Base-by-base conservation (phyloP, 37 sponge, comb jelly and placozoan genomes). In the Beroe forskalii region DNA sequence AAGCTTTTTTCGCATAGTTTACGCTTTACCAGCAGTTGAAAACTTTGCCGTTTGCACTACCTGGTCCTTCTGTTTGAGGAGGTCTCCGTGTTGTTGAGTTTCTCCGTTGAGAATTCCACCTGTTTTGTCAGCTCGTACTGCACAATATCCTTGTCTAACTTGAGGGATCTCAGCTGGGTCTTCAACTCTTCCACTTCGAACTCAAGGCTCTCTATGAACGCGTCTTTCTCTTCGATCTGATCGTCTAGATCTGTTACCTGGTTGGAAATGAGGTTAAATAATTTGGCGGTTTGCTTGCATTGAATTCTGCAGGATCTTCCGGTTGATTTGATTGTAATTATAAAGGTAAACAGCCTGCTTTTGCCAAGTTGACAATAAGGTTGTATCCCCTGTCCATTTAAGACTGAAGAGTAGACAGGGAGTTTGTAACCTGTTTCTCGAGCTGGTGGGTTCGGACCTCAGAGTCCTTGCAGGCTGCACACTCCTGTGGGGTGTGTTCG, bases 181-280 rank as follows among this genome's bases (percentile, higher is more conserved):
- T 72, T 33, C 40, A 72, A 19, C 22, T 72, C 40, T 8, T 72
- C 75, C 33, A 72, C 40, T 39, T 72, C 75, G 20, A 8, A 72
- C 75, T 72, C 75, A 3, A 32, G 12, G 40, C 39, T 72, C 40
- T 72, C 40, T 14, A 72, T 33, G 35, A 38, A 72, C 40, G 28
- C 30, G 38, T 72, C 40, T 30, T 72, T 72, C 39, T 72, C 75
- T 20, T 72, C 75, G 39, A 72, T 4, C 75, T 72, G 75, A 33
- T 37, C 40, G 22, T 72, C 40, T 9, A 72, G 40, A 39, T 72
- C 31, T 4, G 33, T 3, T 27, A 55, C 60, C 17, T 55, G 60
- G n/a, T n/a, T n/a, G n/a, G n/a, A n/a, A n/a, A n/a, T n/a, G n/a
- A n/a, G n/a, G n/a, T n/a, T n/a, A n/a, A n/a, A n/a, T n/a, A n/a